Base-by-base conservation (phyloP, 2,113 vertebrate genomes). In the Bombycilla garrulus region DNA sequence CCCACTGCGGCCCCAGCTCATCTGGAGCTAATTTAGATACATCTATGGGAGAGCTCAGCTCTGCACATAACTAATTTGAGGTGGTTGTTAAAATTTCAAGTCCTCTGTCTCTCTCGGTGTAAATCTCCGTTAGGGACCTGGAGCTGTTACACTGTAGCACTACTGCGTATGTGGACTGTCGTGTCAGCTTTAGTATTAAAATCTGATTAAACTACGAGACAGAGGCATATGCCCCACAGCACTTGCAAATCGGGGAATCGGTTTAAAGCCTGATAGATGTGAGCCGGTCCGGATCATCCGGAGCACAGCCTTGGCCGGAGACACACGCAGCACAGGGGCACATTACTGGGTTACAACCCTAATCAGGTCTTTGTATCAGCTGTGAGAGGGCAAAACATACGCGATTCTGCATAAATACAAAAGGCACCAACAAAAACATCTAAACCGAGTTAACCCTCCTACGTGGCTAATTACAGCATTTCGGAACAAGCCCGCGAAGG, bases 401-500 rank as follows among this genome's bases (percentile, higher is more conserved):
- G 7, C 0, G 7, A 33, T 2, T 10, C 48, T 1, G 3, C 35
- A 7, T 0, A 11, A 28, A 31, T 23, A 35, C 15, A 1, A n/a
- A 38, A 13, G 5, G 5, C 23, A 40, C 10, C 2, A 9, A 22
- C 18, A 21, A 33, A 71, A 31, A 0, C 5, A 3, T 0, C n/a
- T 12, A 21, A 36, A 4, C 5, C 9, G 7, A 15, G 6, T 1
- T 13, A 42, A 33, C 5, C 10, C 28, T 8, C 2, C 13, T 5
- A 9, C 9, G 7, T 3, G 5, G 18, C 13, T 12, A 3, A 31
- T 3, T 1, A 2, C 0, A 3, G 23, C 20, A 1, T 1, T 35
- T 10, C 4, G 12, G 4, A 47, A 4, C 5, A 20, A n/a, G 15
- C 3, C 42, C 8, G 24, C 25, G 4, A 9, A 53, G 54, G 28